Percentiles rank a stretch among this genome's conserved stretches.
These are phyloP conservation scores for Nymphicus hollandicus DNA, from an alignment of 2,113 vertebrate genomes.

Conservation along the genomic window DNA sequence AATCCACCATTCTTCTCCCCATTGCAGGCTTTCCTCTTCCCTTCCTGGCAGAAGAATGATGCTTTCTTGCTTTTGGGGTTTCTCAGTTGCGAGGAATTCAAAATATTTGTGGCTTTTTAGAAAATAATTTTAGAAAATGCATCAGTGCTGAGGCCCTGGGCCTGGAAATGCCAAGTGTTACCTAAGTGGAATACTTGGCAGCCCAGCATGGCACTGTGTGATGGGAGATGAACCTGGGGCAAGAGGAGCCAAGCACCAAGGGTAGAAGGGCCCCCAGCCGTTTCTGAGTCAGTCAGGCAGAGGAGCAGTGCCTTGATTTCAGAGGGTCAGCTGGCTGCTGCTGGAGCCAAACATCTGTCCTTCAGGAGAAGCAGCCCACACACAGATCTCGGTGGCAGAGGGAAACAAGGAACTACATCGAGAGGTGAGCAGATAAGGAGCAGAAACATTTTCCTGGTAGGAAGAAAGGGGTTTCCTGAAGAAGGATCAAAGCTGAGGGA, in stretches of 20 bases:
- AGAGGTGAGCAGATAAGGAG: not conserved
- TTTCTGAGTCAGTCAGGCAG: not conserved
- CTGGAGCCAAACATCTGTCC: not conserved
- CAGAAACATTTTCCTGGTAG: not conserved
- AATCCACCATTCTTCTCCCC: not conserved
- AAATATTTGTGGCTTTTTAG: conserved; percentile 57
- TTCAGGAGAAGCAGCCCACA: not conserved
- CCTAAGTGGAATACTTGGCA: conserved; percentile 50
- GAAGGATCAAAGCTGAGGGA: not conserved
- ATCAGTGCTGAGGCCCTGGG: conserved; percentile 20
- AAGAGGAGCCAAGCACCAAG: not conserved
- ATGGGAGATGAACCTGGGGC: conserved; percentile 21
- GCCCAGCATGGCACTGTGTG: not conserved
- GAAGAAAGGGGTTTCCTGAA: not conserved
- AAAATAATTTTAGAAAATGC: conserved; percentile 55
- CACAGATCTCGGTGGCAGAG: not conserved
- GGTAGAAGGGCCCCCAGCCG: not conserved
- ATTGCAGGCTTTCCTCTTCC: not conserved
- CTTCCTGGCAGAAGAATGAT: conserved; percentile 28
- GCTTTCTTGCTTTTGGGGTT: conserved; percentile 44
- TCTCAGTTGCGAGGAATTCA: conserved; percentile 62
- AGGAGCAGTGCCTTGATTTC: not conserved
- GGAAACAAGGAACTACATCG: not conserved
- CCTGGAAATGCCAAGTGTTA: conserved; percentile 53
- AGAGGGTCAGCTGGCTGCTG: not conserved